These are phyloP conservation scores for Connochaetes taurinus DNA, from an alignment of 2,113 vertebrate genomes.

Conservation along the genomic window DNA sequence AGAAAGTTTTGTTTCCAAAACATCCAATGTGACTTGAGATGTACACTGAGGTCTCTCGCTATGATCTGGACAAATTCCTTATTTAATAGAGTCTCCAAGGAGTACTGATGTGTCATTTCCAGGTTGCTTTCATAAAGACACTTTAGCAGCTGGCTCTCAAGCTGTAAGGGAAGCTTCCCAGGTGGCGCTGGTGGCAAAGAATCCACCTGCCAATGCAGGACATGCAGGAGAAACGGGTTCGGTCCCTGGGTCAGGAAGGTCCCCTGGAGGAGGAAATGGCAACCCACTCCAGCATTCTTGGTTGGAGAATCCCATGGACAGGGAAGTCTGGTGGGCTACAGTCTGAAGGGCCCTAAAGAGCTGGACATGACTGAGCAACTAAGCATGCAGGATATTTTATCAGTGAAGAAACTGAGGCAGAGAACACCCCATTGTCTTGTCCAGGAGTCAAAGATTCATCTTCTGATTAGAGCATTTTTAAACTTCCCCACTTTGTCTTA, in stretches of 20 bases:
- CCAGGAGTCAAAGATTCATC: neutral
- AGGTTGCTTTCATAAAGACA: neutral
- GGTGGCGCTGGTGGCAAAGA: neutral
- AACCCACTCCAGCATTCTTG: neutral
- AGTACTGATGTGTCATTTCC: neutral
- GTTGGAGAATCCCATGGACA: neutral
- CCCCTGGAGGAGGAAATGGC: neutral
- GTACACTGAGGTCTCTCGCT: neutral
- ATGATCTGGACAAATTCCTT: neutral
- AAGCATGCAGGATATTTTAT: neutral
- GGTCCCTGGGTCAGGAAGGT: neutral
- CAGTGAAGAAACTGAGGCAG: neutral
- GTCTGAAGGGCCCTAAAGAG: neutral
- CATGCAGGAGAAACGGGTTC: fast-evolving
- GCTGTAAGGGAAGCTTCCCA: neutral
- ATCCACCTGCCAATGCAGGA: neutral
- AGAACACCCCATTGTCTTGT: neutral
- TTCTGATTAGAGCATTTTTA: neutral
- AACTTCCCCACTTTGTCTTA: neutral
- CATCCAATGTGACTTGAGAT: neutral
- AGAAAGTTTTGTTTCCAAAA: neutral
- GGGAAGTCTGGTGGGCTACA: neutral
- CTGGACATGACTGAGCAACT: neutral
- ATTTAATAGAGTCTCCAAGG: neutral
- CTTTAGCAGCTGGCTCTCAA: neutral